Percentiles rank a stretch among this genome's conserved stretches.
These are phyloP conservation scores for Drosophila ohnishii DNA, from an alignment of 1,140 invertebrate species.

Conservation along the genomic window DNA sequence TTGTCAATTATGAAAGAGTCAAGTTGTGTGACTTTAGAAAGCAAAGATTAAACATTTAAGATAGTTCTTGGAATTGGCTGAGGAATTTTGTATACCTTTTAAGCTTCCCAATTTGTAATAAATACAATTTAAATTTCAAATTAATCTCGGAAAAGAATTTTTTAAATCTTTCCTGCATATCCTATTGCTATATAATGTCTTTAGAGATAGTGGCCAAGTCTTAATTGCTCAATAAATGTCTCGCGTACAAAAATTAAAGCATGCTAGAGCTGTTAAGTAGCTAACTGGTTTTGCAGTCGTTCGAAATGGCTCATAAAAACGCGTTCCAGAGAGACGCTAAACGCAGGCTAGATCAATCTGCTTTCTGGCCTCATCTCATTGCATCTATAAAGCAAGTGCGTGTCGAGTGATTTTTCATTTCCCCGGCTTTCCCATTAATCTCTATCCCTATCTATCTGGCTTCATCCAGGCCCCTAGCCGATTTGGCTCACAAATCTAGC, in stretches of 20 bases:
- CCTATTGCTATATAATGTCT: background rate
- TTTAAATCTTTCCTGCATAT: background rate
- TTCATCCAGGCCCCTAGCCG: constrained; percentile 31
- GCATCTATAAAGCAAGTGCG: constrained; percentile 1
- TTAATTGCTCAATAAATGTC: constrained; percentile 23
- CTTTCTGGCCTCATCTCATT: constrained; percentile 5
- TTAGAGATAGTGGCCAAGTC: background rate
- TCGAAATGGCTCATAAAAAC: background rate
- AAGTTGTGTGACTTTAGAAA: background rate
- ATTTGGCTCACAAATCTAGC: constrained; percentile 66
- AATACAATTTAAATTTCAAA: background rate
- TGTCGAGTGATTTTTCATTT: constrained; percentile 24
- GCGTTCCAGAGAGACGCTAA: background rate
- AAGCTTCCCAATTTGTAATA: background rate
- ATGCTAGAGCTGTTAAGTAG: constrained; percentile 11
- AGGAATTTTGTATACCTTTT: background rate
- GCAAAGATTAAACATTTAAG: background rate
- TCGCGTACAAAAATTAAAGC: background rate
- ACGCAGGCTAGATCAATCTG: constrained; percentile 4
- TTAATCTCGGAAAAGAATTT: background rate
- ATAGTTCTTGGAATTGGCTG: background rate
- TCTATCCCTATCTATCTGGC: background rate
- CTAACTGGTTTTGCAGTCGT: constrained; percentile 19
- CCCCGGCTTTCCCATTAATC: constrained; percentile 10
- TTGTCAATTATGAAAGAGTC: constrained; percentile 8